Base-by-base conservation (phyloP, 1,140 invertebrate genomes). In the Dysdera silvatica region DNA sequence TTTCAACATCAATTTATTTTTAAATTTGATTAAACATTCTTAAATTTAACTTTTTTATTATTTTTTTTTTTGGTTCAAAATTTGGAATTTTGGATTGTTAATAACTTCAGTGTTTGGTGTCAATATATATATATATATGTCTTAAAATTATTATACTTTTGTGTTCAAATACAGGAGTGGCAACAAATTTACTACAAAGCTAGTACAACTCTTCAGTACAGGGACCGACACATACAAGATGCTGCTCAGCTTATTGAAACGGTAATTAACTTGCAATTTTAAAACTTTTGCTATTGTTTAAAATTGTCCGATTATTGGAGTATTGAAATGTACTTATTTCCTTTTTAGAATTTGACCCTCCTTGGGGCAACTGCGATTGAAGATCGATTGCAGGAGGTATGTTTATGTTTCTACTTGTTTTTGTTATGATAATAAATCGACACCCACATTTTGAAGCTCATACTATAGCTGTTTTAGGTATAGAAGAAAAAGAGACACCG, bases 331-430 rank as follows among this genome's bases (percentile, higher is more conserved):
- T 49, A 12, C 29, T 49, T 24, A 12, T 28, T 49, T 49, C 7
- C 18, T 28, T 61, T 43, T 18, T 53, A 65, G 48, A 87, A 93
- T 78, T 75, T 98, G 49, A 81, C 78, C 7, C 76, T 98, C 18
- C 76, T 96, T 2, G 94, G 94, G 4, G 91, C 91, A 3, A 95
- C 93, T 20, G 95, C 93, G 4, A 97, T 98, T 70, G 95, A 98
- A 77, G 95, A 98, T 79, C 94, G 92, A 75, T 78, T 98, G 49
- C 95, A 98, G 80, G 91, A 93, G 69, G 73, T 80, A 72, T 76
- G 31, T 59, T 2, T 12, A 7, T 26, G n/a, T n/a, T n/a, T n/a
- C n/a, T 29, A 49, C 2, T 49, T 26, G n/a, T 4, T 28, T 49
- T 48, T 6, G 23, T 2, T 40, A 3, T 40, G n/a, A n/a, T n/a